phyloP scores from a whole-genome alignment of 2,113 vertebrate species.

The Tylochromis polylepis region DNA sequence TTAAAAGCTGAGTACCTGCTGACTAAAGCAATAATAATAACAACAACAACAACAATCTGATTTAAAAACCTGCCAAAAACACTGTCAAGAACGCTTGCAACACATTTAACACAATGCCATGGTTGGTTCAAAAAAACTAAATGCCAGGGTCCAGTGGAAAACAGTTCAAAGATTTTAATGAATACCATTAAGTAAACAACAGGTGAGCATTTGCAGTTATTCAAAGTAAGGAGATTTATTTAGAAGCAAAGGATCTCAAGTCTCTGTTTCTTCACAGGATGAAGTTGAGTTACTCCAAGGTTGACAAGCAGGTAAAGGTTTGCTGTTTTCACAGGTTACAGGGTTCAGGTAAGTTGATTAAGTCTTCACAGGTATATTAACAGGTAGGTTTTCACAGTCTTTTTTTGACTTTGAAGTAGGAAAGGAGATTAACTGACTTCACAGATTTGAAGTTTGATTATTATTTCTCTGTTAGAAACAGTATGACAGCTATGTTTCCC shows the following conservation, averaged over 20 bases:
- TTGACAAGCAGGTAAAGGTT: neutral
- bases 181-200: neutral
- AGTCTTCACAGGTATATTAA: neutral
- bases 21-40: neutral
- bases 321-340: neutral
- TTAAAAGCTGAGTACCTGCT: neutral
- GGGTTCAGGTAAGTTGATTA: neutral
- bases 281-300: neutral
- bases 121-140: neutral
- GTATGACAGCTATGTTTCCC: neutral
- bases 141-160: neutral
- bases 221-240: neutral
- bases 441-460: neutral
- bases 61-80: neutral
- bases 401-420: neutral
- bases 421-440: neutral
- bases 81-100: neutral
- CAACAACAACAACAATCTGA: neutral
- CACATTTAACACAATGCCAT: neutral
- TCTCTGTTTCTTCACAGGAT: neutral
- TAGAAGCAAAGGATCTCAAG: neutral
- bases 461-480: neutral
- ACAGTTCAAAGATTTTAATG: neutral
- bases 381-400: neutral
- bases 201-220: neutral